Evolutionary conservation across 1,140 invertebrate genomes (phyloP).

Genomic region (Formica selysi): DNA sequence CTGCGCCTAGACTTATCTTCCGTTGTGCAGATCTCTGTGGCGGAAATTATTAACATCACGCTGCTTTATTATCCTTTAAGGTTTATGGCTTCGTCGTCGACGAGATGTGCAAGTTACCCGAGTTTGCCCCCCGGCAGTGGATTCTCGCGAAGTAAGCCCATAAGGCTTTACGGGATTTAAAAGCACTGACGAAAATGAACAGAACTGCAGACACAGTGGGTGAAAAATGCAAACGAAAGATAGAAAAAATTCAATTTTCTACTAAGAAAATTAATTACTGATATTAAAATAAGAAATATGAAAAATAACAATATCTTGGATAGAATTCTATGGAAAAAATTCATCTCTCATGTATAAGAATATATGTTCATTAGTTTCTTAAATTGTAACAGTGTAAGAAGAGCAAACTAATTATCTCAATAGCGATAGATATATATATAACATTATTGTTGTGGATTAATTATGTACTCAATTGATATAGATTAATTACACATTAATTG

Average conservation of each 20-base stretch:
- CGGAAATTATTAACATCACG: constrained; percentile 65
- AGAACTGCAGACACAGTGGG: background rate
- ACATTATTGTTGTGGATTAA: no score
- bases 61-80: constrained; percentile 73
- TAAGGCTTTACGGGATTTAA: constrained; percentile 57
- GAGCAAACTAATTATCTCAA: background rate
- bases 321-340: background rate
- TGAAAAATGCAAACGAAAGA: background rate
- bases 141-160: constrained; percentile 45
- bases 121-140: constrained; percentile 6
- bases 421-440: background rate
- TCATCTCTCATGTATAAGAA: background rate
- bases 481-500: no score
- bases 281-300: background rate
- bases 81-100: constrained; percentile 65
- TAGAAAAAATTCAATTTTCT: background rate
- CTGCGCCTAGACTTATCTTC: constrained; percentile 25
- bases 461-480: no score
- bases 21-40: background rate
- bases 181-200: background rate
- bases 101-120: constrained; percentile 29
- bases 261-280: background rate
- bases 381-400: background rate
- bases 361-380: background rate
- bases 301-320: background rate